Conservation (phyloP, 2,888 invertebrate species). For the Drosophila birchii region DNA sequence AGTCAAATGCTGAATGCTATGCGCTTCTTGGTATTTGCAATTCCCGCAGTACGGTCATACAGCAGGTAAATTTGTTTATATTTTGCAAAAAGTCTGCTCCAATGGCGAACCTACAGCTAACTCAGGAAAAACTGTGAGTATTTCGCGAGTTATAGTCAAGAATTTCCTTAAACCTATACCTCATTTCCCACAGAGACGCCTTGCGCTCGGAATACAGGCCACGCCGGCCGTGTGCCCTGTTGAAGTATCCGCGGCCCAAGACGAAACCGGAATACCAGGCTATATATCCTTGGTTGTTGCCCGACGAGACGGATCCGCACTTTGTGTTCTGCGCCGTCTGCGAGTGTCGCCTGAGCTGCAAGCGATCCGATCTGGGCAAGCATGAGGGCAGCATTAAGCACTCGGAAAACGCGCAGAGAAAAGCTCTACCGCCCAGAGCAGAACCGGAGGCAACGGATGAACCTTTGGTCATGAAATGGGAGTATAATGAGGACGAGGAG, state of each 20-base stretch:
- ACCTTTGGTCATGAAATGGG: slow-evolving; percentile 62
- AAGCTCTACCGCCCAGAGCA: slow-evolving; percentile 48
- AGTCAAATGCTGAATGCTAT: neutral
- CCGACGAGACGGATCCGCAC: slow-evolving; percentile 77
- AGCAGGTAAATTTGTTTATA: slow-evolving; percentile 68
- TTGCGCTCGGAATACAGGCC: slow-evolving; percentile 74
- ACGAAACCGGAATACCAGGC: slow-evolving; percentile 74
- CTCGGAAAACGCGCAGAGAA: slow-evolving; percentile 72
- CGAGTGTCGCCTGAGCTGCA: slow-evolving; percentile 75
- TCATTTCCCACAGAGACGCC: slow-evolving; percentile 54
- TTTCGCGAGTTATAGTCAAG: too few relatives aligned
- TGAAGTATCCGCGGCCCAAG: slow-evolving; percentile 77
- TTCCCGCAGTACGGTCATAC: slow-evolving; percentile 23
- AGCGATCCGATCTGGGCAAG: slow-evolving; percentile 75
- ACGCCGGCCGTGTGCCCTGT: slow-evolving; percentile 67
- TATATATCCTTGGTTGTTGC: slow-evolving; percentile 73
- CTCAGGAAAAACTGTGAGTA: slow-evolving; percentile 77
- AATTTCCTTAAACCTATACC: neutral
- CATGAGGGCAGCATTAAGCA: slow-evolving; percentile 79
- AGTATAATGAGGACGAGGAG: slow-evolving; percentile 70
- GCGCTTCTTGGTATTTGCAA: neutral
- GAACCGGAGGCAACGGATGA: slow-evolving; percentile 4
- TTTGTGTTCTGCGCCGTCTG: slow-evolving; percentile 75
- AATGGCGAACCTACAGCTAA: slow-evolving; percentile 74
- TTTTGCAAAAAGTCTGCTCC: slow-evolving; percentile 38